These are phyloP conservation scores for Mamestra configurata DNA, from an alignment of 1,140 invertebrate genomes.

Conservation along the genomic window DNA sequence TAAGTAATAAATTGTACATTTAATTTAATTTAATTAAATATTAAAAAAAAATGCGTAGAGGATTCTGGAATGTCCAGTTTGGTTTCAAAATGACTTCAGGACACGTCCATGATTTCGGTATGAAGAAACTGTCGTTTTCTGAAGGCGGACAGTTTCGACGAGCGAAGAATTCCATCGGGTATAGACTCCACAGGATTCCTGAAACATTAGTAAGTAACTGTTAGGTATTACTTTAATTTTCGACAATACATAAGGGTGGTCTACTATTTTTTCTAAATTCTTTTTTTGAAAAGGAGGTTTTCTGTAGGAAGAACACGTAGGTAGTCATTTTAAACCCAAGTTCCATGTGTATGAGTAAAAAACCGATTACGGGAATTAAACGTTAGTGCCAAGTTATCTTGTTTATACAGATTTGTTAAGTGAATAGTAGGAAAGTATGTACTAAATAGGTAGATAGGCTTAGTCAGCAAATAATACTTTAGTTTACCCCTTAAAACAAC, in stretches of 20 bases:
- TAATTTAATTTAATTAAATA: too few species aligned
- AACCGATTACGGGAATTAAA: not conserved
- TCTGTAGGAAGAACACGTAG: too few species aligned
- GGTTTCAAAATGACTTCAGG: constrained; percentile 82
- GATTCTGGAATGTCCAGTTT: constrained; percentile 86
- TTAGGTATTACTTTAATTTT: constrained; percentile 10
- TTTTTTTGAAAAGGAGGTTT: too few species aligned
- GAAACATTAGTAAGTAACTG: constrained; percentile 55
- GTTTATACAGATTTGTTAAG: too few species aligned
- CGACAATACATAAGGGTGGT: not conserved
- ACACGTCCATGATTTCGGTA: constrained; percentile 90
- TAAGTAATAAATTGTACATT: not conserved
- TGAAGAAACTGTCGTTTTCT: constrained; percentile 79
- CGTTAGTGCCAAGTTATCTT: not conserved
- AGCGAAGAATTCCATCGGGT: constrained; percentile 95
- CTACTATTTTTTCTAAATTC: too few species aligned
- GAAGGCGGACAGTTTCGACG: constrained; percentile 92
- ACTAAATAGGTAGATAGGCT: too few species aligned
- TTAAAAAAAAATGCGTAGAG: constrained; percentile 64
- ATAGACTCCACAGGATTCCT: constrained; percentile 91
- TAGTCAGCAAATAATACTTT: too few species aligned
- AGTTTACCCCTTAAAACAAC: too few species aligned
- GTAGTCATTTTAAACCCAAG: too few species aligned
- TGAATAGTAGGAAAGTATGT: too few species aligned
- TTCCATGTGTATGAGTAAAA: not conserved